phyloP scores from a whole-genome alignment of 2,797 vertebrate genomes.

The Spatula versicolor region DNA sequence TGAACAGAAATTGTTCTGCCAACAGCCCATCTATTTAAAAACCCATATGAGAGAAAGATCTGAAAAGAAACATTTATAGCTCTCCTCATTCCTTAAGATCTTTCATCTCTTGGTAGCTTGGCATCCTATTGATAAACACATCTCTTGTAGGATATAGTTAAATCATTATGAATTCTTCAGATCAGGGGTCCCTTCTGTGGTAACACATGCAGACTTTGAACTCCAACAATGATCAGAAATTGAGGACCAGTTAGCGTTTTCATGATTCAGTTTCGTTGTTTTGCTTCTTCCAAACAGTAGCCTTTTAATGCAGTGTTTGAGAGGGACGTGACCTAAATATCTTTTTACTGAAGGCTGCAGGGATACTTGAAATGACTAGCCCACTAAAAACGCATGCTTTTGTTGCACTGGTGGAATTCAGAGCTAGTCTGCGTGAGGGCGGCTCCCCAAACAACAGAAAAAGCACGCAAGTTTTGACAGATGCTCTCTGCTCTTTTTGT shows the following conservation, averaged over 20 bases:
- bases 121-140: not conserved
- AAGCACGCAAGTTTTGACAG: not conserved
- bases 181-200: not conserved
- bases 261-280: not conserved
- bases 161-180: not conserved
- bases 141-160: not conserved
- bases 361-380: not conserved
- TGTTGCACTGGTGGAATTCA: not conserved
- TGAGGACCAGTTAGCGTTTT: not conserved
- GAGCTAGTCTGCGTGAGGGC: not conserved
- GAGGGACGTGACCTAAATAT: conserved; percentile 7
- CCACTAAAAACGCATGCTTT: not conserved
- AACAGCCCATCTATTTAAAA: not conserved
- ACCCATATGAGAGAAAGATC: not conserved
- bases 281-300: not conserved
- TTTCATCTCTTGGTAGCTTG: not conserved
- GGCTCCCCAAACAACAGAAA: not conserved
- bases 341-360: not conserved
- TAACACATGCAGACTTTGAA: not conserved
- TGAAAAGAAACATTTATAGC: not conserved
- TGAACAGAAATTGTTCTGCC: not conserved
- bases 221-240: not conserved
- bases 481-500: not conserved
- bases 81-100: not conserved
- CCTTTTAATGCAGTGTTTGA: not conserved